Percentiles rank a stretch among this genome's conserved stretches.
phyloP scores from a whole-genome alignment of 1,140 invertebrate genomes.

The Gryllus bimaculatus region DNA sequence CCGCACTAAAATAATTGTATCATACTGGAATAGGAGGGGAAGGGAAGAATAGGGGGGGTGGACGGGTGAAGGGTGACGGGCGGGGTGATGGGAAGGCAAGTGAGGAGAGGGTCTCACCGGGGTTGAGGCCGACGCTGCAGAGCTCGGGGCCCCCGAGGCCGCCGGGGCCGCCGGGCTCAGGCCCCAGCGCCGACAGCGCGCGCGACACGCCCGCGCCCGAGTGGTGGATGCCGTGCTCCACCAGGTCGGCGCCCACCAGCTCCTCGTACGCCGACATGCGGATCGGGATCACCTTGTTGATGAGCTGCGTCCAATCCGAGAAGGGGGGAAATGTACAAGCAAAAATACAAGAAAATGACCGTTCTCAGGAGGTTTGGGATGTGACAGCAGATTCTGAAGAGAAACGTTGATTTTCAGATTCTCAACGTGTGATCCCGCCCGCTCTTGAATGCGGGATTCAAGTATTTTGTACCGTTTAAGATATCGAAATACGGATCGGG shows the following conservation, averaged over 20 bases:
- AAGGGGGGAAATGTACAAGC: slow-evolving; percentile 18
- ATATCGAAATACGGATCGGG: too few relatives aligned
- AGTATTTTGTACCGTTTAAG: too few relatives aligned
- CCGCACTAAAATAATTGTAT: too few relatives aligned
- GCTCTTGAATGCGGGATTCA: too few relatives aligned
- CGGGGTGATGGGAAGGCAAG: too few relatives aligned
- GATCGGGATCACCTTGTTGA: slow-evolving; percentile 70
- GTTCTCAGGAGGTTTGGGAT: background rate
- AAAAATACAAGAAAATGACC: background rate
- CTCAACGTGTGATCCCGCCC: too few relatives aligned
- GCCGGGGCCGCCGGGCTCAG: slow-evolving; percentile 35
- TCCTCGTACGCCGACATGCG: slow-evolving; percentile 76
- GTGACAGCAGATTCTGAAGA: background rate
- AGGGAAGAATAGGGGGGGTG: too few relatives aligned
- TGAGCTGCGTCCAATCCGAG: too few relatives aligned
- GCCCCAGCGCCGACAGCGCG: slow-evolving; percentile 46
- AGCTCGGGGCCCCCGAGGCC: slow-evolving; percentile 35
- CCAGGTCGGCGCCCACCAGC: slow-evolving; percentile 75
- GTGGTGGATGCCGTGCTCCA: slow-evolving; percentile 68
- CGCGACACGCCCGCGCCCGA: slow-evolving; percentile 49
- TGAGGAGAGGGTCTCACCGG: slow-evolving; percentile 32
- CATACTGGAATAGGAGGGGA: too few relatives aligned
- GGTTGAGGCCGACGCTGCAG: slow-evolving; percentile 45
- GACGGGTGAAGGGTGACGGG: too few relatives aligned
- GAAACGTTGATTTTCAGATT: slow-evolving; percentile 15